phyloP scores from a whole-genome alignment of 2,113 vertebrate species.

The Phylloscopus whistleri region DNA sequence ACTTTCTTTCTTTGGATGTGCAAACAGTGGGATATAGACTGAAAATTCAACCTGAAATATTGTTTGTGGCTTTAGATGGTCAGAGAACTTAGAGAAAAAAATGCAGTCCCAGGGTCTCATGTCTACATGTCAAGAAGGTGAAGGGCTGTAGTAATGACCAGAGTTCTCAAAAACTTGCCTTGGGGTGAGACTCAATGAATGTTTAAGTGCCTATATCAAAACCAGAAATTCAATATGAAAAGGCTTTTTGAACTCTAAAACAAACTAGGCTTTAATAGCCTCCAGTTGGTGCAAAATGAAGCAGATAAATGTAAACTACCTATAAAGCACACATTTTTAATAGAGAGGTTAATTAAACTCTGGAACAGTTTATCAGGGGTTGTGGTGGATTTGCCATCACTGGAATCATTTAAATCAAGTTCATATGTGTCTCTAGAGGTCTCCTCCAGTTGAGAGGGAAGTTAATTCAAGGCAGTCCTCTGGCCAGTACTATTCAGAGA shows the following conservation, averaged over 20 bases:
- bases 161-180: constrained; percentile 4
- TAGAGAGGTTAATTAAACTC: constrained; percentile 51
- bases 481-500: neutral
- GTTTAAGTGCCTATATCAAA: constrained; percentile 25
- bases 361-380: constrained; percentile 10
- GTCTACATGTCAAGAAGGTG: neutral
- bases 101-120: neutral
- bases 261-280: constrained; percentile 44
- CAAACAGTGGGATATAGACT: neutral
- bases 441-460: constrained; percentile 1
- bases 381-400: constrained; percentile 22
- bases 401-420: constrained; percentile 28
- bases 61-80: neutral
- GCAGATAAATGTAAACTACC: constrained; percentile 40
- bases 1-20: neutral
- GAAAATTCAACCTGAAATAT: neutral
- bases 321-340: constrained; percentile 52
- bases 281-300: constrained; percentile 54
- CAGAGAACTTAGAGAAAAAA: neutral
- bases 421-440: constrained; percentile 22
- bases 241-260: constrained; percentile 36
- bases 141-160: neutral
- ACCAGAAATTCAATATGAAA: constrained; percentile 8
- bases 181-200: neutral
- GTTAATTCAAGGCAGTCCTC: constrained; percentile 33